Evolutionary conservation across 1,140 invertebrate species (phyloP).

Genomic region (Drosophila prosaltans): DNA sequence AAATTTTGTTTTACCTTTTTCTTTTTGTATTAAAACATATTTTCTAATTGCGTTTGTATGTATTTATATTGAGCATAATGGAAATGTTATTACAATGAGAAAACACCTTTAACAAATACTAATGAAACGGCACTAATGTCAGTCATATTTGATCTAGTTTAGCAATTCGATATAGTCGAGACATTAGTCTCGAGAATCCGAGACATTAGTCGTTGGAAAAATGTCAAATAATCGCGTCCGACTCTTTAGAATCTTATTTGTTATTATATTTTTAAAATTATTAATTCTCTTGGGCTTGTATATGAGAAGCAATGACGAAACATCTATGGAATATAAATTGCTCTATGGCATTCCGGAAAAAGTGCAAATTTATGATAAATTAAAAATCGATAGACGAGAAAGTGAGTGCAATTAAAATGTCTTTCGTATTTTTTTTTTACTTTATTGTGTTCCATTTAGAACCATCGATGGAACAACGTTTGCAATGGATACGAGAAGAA

Average conservation of each 20-base stretch:
- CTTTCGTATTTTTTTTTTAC: too few species aligned
- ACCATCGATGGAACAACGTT: constrained; percentile 40
- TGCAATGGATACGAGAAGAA: constrained; percentile 51
- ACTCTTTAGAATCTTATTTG: constrained; percentile 45
- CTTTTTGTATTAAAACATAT: neutral
- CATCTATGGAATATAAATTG: neutral
- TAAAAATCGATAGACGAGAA: constrained; percentile 48
- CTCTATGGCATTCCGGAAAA: neutral
- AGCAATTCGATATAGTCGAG: neutral
- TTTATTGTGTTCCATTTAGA: constrained; percentile 14
- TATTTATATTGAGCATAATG: neutral
- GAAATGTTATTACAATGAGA: neutral
- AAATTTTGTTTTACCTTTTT: neutral
- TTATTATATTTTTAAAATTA: constrained; percentile 52
- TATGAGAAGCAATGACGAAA: constrained; percentile 17
- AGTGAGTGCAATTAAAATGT: constrained; percentile 26
- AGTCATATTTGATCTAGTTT: neutral
- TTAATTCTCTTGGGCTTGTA: constrained; percentile 44
- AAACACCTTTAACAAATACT: constrained; percentile 60
- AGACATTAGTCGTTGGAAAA: constrained; percentile 1
- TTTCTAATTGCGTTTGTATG: neutral
- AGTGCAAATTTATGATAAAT: constrained; percentile 40
- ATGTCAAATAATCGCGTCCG: constrained; percentile 50
- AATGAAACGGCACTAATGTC: neutral
- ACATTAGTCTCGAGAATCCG: neutral